Base-by-base conservation (phyloP, 2,113 vertebrate genomes). In the Monopterus albus region DNA sequence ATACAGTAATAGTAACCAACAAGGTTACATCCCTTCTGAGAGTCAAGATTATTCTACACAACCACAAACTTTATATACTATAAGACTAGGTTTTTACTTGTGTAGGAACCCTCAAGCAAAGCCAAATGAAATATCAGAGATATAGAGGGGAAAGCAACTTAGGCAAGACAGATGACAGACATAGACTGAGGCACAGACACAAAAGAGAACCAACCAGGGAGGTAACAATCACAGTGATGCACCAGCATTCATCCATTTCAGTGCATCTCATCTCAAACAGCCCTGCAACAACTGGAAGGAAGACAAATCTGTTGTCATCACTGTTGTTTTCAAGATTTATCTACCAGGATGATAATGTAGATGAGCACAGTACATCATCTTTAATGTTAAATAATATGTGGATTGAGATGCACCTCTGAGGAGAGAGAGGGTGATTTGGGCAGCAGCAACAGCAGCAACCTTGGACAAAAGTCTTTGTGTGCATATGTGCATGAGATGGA, bases 401-500 rank as follows among this genome's bases (percentile, higher is more conserved):
- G 36, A 53, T 36, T 69, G 78, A 86, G 80, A 90, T 83, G 82
- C 69, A 59, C 49, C 40, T 70, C 17, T 23, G 85, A 88, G 83
- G 85, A 88, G 81, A 63, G 82, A 85, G 83, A 86, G 82, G 50
- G 72, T 43, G 73, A 71, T 77, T 20, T 72, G 76, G 80, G 80
- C 82, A 81, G 82, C 87, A 89, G 84, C 78, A 84, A 60, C 74
- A 89, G 81, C 75, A 79, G 81, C 71, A 73, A 62, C 67, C 49
- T 67, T 7, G 63, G 59, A 74, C 75, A 58, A n/a, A 38, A 61
- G 53, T 53, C 57, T 20, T 56, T 8, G n/a, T 55, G 5, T 79
- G 46, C 72, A 57, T 63, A 0, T 67, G 58, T 43, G 78, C 40
- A 40, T 69, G 75, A 78, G 66, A 74, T 69, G 65, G 43, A 78